phyloP scores from a whole-genome alignment of 2,113 vertebrate genomes.

The Corythornis vintsioides region DNA sequence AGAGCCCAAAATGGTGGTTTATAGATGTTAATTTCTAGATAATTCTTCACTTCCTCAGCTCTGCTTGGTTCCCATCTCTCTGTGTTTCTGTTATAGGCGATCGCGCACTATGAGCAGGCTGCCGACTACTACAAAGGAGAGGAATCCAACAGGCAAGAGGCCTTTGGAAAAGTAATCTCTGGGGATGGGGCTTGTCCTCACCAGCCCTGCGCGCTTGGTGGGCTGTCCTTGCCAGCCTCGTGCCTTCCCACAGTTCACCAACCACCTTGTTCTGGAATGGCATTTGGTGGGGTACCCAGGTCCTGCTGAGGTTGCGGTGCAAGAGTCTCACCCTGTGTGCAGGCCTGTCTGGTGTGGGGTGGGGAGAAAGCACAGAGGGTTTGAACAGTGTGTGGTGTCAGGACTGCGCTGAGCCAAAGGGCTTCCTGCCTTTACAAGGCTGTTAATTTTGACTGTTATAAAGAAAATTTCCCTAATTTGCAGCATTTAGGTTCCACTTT shows the following conservation, averaged over 20 bases:
- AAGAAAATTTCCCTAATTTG: not conserved
- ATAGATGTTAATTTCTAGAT: not conserved
- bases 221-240: too few species aligned
- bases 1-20: not conserved
- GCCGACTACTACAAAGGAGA: constrained; percentile 99
- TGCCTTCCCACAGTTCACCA: too few species aligned
- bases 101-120: constrained; percentile 98
- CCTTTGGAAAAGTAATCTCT: not conserved
- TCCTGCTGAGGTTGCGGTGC: not conserved
- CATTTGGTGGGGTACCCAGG: not conserved
- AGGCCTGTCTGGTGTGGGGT: not conserved
- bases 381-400: not conserved
- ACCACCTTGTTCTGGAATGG: not conserved
- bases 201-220: not conserved
- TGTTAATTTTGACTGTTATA: not conserved
- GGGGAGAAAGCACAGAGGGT: not conserved
- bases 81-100: constrained; percentile 79
- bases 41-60: not conserved
- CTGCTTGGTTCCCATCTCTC: accelerated
- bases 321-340: not conserved
- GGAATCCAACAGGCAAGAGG: constrained; percentile 92
- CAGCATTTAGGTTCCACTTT: not conserved
- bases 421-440: accelerated
- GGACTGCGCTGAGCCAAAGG: not conserved
- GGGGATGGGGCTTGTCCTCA: not conserved